A percentile compares a stretch with the other conserved stretches of the same genome.
Evolutionary conservation across 2,797 vertebrate species (phyloP).

Genomic region (Phataginus tetradactyla): DNA sequence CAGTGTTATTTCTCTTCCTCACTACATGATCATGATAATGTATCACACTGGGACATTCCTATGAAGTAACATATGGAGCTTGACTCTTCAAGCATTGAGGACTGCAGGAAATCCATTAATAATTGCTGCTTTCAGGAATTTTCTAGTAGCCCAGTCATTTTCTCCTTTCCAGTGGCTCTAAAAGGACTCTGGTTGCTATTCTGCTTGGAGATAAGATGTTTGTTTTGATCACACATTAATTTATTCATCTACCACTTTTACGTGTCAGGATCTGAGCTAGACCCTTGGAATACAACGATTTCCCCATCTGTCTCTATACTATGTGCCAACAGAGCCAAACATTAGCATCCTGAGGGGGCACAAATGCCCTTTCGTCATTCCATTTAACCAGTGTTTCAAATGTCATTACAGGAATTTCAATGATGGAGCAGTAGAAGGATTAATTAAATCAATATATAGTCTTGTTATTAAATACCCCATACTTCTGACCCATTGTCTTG

Average conservation of each 20-base stretch:
- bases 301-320: not conserved
- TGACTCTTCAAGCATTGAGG: not conserved
- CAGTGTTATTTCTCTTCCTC: not conserved
- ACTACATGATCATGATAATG: not conserved
- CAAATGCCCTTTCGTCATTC: not conserved
- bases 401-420: not conserved
- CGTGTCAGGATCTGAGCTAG: not conserved
- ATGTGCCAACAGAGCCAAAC: not conserved
- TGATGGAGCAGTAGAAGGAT: not conserved
- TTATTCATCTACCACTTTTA: not conserved
- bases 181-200: not conserved
- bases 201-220: not conserved
- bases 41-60: not conserved
- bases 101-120: not conserved
- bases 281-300: not conserved
- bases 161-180: not conserved
- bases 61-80: not conserved
- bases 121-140: not conserved
- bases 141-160: not conserved
- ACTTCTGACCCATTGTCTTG: not conserved
- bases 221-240: not conserved
- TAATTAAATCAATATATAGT: not conserved
- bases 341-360: not conserved
- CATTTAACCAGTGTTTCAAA: not conserved
- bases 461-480: not conserved